A percentile compares a stretch with the other conserved stretches of the same genome.
These are phyloP conservation scores for Malurus splendens DNA, from an alignment of 2,797 vertebrate species.

Conservation along the genomic window DNA sequence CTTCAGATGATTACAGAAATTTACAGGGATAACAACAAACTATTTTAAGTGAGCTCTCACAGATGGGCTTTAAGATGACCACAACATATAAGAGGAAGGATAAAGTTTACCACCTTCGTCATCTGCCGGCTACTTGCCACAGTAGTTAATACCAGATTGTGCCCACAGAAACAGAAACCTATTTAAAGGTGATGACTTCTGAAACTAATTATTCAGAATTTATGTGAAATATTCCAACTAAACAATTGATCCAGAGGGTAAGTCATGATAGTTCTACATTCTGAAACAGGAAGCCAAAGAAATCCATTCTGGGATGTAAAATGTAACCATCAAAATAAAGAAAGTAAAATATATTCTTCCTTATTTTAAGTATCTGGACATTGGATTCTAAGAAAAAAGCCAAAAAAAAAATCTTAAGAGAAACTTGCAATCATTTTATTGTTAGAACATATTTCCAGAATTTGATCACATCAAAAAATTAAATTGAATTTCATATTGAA, in stretches of 20 bases:
- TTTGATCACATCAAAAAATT: neutral
- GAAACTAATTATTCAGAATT: neutral
- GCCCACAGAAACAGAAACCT: neutral
- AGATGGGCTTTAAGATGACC: neutral
- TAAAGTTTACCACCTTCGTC: neutral
- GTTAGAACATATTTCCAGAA: neutral
- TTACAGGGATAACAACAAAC: neutral
- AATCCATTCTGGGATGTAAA: neutral
- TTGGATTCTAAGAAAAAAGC: neutral
- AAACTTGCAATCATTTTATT: neutral
- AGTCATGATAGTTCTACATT: neutral
- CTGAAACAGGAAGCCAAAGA: neutral
- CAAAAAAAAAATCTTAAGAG: neutral
- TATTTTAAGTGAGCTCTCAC: conserved; percentile 7
- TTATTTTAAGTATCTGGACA: neutral
- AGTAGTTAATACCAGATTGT: neutral
- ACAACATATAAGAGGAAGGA: neutral
- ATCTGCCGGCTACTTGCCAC: neutral
- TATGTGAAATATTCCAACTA: neutral
- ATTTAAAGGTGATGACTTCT: neutral
- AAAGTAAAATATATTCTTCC: neutral
- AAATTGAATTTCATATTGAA: neutral
- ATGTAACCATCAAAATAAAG: neutral
- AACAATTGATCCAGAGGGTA: neutral
- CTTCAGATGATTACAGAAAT: conserved; percentile 14